Conservation (phyloP, 2,888 invertebrate species). For the Ashinkailepas kermadecensis region DNA sequence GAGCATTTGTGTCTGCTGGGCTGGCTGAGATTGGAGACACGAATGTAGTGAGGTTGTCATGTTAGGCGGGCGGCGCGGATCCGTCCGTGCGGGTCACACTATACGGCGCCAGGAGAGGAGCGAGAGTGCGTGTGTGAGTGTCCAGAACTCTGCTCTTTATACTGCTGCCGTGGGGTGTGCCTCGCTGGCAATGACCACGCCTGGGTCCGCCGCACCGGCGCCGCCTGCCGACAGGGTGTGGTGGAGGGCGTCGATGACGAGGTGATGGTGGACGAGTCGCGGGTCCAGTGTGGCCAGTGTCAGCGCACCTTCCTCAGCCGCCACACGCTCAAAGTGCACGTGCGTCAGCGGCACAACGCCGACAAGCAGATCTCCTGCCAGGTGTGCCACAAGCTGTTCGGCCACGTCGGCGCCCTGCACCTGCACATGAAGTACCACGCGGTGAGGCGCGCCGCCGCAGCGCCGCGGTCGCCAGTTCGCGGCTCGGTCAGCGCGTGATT, state of each 20-base stretch:
- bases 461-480: no score
- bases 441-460: neutral
- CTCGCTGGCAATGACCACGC: no score
- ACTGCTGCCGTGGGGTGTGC: no score
- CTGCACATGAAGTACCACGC: slow-evolving; percentile 69
- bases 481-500: no score
- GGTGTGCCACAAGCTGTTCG: slow-evolving; percentile 63
- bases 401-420: slow-evolving; percentile 66
- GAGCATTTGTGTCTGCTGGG: no score
- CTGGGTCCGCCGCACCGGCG: neutral
- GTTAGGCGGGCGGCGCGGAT: no score
- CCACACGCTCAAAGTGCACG: neutral
- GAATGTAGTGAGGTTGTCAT: no score
- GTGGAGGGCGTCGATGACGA: slow-evolving; percentile 3
- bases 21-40: no score
- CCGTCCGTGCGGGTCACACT: no score
- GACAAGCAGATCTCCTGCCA: slow-evolving; percentile 60
- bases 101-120: no score
- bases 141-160: no score
- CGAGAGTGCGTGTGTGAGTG: neutral
- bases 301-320: neutral
- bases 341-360: neutral
- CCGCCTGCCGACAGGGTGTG: neutral
- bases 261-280: neutral
- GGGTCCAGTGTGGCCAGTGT: neutral